phyloP scores from a whole-genome alignment of 2,888 invertebrate genomes.

The Griposia aprilina region DNA sequence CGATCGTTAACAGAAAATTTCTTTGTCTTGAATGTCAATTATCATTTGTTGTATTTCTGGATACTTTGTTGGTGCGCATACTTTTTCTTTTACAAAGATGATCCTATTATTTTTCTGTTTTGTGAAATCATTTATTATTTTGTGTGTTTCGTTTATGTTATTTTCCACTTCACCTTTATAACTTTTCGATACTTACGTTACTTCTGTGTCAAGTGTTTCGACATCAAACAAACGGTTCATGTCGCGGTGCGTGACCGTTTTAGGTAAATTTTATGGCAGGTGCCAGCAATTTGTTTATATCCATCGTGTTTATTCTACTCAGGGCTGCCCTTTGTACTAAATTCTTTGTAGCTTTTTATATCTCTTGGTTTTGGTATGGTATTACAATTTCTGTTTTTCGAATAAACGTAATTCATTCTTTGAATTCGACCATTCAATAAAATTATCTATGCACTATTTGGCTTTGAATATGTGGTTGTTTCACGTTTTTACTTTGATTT shows the following conservation, averaged over 20 bases:
- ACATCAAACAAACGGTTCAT: constrained; percentile 57
- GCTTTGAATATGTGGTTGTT: not conserved
- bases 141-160: constrained; percentile 15
- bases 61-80: not conserved
- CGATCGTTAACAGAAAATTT: constrained; percentile 67
- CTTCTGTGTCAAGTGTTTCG: constrained; percentile 59
- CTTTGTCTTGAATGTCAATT: constrained; percentile 64
- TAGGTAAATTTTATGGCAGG: constrained; percentile 65
- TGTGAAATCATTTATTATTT: constrained; percentile 25
- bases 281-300: constrained; percentile 63
- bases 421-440: not conserved
- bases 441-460: not conserved
- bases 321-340: constrained; percentile 52
- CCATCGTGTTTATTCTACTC: constrained; percentile 56
- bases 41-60: constrained; percentile 42
- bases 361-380: not conserved
- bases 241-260: constrained; percentile 62
- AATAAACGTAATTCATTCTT: constrained; percentile 18
- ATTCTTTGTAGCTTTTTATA: constrained; percentile 35
- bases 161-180: constrained; percentile 29
- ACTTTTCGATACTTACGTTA: constrained; percentile 41
- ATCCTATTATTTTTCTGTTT: constrained; percentile 10
- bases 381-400: constrained; percentile 7
- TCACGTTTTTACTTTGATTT: not conserved
- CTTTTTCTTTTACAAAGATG: constrained; percentile 7